phyloP scores from a whole-genome alignment of 2,113 vertebrate species.

The Brachypodius melanocephalos region DNA sequence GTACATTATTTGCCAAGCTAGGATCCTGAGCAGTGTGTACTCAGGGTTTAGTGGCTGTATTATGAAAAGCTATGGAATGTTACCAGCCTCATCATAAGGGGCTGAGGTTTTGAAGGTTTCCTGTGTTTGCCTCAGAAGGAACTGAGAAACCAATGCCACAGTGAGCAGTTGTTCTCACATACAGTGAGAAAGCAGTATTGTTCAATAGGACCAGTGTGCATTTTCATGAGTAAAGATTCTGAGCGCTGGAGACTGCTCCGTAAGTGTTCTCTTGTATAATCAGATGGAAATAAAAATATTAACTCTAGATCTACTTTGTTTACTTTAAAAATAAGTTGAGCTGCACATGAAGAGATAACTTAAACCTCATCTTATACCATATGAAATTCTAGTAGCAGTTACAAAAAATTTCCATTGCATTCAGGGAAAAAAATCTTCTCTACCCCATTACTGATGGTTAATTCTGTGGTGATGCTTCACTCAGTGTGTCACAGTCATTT shows the following conservation, averaged over 20 bases:
- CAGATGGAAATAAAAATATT: conserved; percentile 1
- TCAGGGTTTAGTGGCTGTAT: not conserved
- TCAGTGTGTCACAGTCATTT: not conserved
- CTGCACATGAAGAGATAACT: not conserved
- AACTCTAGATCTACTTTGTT: not conserved
- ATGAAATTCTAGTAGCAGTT: not conserved
- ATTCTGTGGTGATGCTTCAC: not conserved
- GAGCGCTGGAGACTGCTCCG: not conserved
- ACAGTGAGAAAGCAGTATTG: not conserved
- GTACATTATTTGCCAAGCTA: not conserved
- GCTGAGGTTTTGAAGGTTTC: not conserved
- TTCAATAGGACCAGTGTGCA: not conserved
- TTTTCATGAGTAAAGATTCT: not conserved
- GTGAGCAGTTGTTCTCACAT: not conserved
- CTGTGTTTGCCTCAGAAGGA: not conserved
- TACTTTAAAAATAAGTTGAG: not conserved
- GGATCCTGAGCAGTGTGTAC: not conserved
- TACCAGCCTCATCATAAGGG: not conserved
- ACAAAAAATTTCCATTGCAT: not conserved
- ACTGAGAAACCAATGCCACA: not conserved
- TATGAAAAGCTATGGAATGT: not conserved
- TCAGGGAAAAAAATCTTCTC: not conserved
- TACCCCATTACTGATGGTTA: not conserved
- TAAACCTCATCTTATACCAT: not conserved
- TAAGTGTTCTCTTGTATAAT: not conserved